These are phyloP conservation scores for Spongilla lacustris DNA, from an alignment of 37 sponge, comb jelly and placozoan genomes.

Conservation along the genomic window DNA sequence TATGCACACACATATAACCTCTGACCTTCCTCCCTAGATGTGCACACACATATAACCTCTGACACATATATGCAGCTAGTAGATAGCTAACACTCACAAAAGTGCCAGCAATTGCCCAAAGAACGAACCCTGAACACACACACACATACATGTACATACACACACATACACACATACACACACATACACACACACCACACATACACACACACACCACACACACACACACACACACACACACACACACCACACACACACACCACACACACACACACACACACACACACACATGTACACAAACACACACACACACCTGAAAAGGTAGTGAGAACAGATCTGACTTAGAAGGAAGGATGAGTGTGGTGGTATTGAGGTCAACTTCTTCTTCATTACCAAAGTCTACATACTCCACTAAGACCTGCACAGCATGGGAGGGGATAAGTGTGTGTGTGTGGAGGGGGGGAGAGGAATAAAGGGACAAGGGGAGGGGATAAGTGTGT, in stretches of 20 bases:
- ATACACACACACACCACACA: constrained; percentile 7
- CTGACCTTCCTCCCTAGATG: too few species aligned
- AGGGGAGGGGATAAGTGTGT: too few species aligned
- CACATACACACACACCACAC: neutral
- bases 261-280: neutral
- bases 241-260: too few species aligned
- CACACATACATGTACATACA: too few species aligned
- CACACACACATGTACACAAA: neutral
- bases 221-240: too few species aligned
- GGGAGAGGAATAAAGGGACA: too few species aligned
- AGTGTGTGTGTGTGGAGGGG: neutral
- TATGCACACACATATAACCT: too few species aligned
- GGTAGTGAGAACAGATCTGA: constrained; percentile 40
- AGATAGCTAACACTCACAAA: too few species aligned
- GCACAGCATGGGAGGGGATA: neutral
- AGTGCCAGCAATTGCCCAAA: too few species aligned
- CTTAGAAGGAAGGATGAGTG: constrained; percentile 32
- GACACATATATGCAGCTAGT: too few species aligned
- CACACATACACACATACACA: neutral
- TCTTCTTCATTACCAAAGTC: constrained; percentile 45
- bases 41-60: too few species aligned
- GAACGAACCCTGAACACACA: too few species aligned
- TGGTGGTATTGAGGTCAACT: constrained; percentile 11
- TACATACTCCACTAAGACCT: constrained; percentile 43
- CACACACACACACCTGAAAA: constrained; percentile 20